Base-by-base conservation (phyloP, 2,888 invertebrate species). In the Orchesella flavescens region DNA sequence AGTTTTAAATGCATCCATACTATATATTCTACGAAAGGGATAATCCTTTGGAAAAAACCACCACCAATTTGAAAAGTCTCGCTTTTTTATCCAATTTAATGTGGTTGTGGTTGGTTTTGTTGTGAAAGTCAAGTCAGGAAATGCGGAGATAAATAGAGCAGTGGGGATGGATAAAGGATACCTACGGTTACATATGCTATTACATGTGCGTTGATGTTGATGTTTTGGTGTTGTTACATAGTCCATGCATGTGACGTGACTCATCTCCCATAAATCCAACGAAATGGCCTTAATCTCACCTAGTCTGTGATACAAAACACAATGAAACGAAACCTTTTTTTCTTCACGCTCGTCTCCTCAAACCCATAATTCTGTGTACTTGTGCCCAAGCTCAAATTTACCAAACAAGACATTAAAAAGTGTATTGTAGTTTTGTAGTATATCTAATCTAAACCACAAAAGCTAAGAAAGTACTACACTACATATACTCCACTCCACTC, bases 361-460 rank as follows among this genome's bases (percentile, higher is more conserved):
- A 34, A 15, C 34, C 55, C 43, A 72, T 57, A 72, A 72, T 72
- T 57, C 53, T 55, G 72, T 53, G 10, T 53, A 53, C n/a, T 53
- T 53, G 53, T 53, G 53, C 53, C 53, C 53, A 34, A 34, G 7
- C 53, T 53, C 53, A 53, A 53, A 53, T 53, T 13, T 53, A 53
- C 53, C 34, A 34, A 34, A 34, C 34, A 34, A 34, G 34, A 34
- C 34, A 34, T 34, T 34, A 34, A 34, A 34, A 34, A 34, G 34
- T 34, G 34, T 34, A 34, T 34, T 34, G 34, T 34, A 34, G 34
- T 4, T n/a, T 34, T 34, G 34, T 53, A 74, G 19, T 43, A 19
- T 61, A 79, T 79, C 79, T 79, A 79, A 79, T 79, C 79, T 72
- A 65, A 53, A 79, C 72, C 71, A 43, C 78, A 78, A 74, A 74